Conservation (phyloP, 2,888 invertebrate genomes). For the Venustoraphidia nigricollis region DNA sequence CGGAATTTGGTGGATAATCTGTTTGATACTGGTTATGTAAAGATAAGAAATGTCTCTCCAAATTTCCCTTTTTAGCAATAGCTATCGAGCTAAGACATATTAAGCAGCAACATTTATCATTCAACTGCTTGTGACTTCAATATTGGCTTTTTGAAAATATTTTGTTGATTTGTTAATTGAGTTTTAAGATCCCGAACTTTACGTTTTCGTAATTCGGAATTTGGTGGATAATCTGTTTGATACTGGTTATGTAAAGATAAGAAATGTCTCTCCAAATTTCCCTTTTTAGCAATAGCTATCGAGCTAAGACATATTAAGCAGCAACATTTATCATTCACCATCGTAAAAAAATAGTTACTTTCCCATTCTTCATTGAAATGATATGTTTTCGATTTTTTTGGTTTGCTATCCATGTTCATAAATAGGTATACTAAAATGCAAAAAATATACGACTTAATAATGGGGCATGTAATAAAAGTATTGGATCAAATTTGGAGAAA, state of each 20-base stretch:
- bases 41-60: conserved; percentile 10
- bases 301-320: conserved; percentile 9
- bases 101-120: conserved; percentile 11
- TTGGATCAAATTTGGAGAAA: neutral
- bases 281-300: conserved; percentile 8
- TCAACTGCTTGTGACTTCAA: conserved; percentile 10
- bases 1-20: conserved; percentile 10
- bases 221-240: conserved; percentile 10
- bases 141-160: conserved; percentile 10
- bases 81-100: conserved; percentile 7
- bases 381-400: conserved; percentile 9
- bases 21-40: conserved; percentile 9
- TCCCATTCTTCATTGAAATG: conserved; percentile 11
- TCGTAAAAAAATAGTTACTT: conserved; percentile 9
- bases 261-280: conserved; percentile 10
- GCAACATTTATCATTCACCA: conserved; percentile 10
- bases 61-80: conserved; percentile 10
- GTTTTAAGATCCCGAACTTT: conserved; percentile 9
- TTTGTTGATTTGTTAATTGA: conserved; percentile 11
- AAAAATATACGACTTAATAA: neutral
- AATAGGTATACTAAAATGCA: neutral
- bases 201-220: conserved; percentile 8
- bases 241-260: conserved; percentile 8
- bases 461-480: neutral
- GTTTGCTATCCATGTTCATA: conserved; percentile 6